A percentile compares a stretch with the other conserved stretches of the same genome.
Conservation (phyloP, 2,113 vertebrate species). For the Pollachius pollachius region DNA sequence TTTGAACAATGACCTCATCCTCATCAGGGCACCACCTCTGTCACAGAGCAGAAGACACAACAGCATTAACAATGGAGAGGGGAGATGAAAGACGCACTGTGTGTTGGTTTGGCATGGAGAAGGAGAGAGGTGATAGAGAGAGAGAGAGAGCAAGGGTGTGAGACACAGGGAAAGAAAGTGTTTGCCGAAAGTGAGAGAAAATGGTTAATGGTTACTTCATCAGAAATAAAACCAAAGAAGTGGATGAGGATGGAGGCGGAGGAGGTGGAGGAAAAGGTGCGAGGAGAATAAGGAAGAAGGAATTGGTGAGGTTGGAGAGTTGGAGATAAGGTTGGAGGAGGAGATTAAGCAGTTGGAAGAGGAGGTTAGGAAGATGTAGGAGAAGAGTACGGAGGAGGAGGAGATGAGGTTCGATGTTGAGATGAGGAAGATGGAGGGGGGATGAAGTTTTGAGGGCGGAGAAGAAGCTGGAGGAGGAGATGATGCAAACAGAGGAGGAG, state of each 20-base stretch:
- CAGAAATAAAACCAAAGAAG: not conserved
- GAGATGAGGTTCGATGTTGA: not conserved
- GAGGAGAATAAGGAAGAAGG: not conserved
- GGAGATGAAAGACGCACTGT: not conserved
- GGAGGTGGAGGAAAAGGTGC: not conserved
- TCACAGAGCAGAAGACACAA: not conserved
- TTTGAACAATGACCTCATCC: slow-evolving; percentile 18
- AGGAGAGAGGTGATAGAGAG: not conserved
- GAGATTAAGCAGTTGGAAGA: too few species aligned
- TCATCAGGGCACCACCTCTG: slow-evolving; percentile 13
- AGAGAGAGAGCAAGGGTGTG: not conserved
- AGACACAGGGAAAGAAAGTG: too few species aligned
- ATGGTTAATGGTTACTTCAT: too few species aligned
- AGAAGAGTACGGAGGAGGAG: not conserved
- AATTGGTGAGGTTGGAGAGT: too few species aligned
- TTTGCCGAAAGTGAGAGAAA: too few species aligned
- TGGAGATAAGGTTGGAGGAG: too few species aligned
- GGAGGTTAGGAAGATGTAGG: too few species aligned
- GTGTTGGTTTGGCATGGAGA: not conserved
- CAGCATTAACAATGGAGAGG: not conserved
- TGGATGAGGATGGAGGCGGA: not conserved
- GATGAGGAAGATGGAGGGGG: too few species aligned
- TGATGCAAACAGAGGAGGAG: too few species aligned
- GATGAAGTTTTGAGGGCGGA: too few species aligned
- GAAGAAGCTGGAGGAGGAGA: too few species aligned